Evolutionary conservation across 2,797 vertebrate genomes (phyloP).

Genomic region (Taenioides sp.): DNA sequence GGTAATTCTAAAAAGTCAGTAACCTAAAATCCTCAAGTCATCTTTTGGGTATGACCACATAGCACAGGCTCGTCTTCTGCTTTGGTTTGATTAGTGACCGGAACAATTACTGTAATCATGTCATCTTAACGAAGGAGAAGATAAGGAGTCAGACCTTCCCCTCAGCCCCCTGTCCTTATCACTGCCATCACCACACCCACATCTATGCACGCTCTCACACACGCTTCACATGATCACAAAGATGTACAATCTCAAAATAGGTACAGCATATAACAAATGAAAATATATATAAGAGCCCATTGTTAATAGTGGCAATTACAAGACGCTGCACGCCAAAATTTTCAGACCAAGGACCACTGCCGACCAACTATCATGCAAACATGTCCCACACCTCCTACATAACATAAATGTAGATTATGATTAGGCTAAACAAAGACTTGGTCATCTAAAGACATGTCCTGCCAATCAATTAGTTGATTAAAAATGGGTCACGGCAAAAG

Average conservation of each 20-base stretch:
- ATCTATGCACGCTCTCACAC: constrained; percentile 12
- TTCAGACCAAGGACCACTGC: too few species aligned
- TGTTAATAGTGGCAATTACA: too few species aligned
- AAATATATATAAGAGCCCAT: not conserved
- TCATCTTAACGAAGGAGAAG: constrained; percentile 77
- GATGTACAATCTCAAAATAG: not conserved
- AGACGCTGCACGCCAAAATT: too few species aligned
- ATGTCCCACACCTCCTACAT: too few species aligned
- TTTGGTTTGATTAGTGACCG: constrained; percentile 76
- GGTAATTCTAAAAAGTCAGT: not conserved
- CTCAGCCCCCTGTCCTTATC: constrained; percentile 57
- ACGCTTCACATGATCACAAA: not conserved
- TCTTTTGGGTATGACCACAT: constrained; percentile 23
- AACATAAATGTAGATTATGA: too few species aligned
- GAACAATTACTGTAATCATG: constrained; percentile 82
- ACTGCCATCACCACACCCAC: constrained; percentile 27
- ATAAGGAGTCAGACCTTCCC: constrained; percentile 71
- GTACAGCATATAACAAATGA: not conserved
- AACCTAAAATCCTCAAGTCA: constrained; percentile 15
- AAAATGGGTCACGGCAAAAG: too few species aligned
- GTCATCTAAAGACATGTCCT: too few species aligned
- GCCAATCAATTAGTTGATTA: too few species aligned
- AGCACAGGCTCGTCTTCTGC: constrained; percentile 45
- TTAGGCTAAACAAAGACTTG: too few species aligned
- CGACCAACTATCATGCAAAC: too few species aligned